Conservation (phyloP, 2,113 vertebrate species). For the Aptenodytes patagonicus region DNA sequence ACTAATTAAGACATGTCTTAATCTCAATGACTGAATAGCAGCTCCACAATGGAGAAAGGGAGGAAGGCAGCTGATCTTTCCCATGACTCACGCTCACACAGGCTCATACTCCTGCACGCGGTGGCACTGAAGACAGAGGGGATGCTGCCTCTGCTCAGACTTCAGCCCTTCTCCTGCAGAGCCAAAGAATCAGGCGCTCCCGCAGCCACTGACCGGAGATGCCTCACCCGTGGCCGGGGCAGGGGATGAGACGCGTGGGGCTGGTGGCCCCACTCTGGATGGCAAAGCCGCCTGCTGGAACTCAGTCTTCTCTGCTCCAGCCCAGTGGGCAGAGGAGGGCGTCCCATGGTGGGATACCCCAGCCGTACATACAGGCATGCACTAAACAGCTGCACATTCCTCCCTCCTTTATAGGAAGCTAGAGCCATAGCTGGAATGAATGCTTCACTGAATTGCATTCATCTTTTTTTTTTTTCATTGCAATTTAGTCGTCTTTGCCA, state of each 20-base stretch:
- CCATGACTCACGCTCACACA: constrained; percentile 35
- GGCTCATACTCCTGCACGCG: not conserved
- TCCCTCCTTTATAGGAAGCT: not conserved
- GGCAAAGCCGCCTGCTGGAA: not conserved
- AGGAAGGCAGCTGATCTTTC: constrained; percentile 59
- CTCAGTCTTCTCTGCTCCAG: fast-evolving
- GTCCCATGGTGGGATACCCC: fast-evolving
- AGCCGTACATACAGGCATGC: not conserved
- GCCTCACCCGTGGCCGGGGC: not conserved
- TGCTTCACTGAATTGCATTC: not conserved
- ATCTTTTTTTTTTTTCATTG: not conserved
- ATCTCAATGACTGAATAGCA: constrained; percentile 41
- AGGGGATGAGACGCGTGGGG: fast-evolving
- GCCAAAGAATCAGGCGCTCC: not conserved
- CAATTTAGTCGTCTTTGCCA: not conserved
- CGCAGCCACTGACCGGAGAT: fast-evolving
- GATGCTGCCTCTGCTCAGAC: not conserved
- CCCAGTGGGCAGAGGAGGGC: not conserved
- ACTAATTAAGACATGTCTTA: constrained; percentile 61
- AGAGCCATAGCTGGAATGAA: not conserved
- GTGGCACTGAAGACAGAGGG: not conserved
- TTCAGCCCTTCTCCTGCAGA: not conserved
- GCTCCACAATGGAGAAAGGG: not conserved
- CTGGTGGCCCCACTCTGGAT: not conserved
- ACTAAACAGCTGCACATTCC: not conserved